A percentile compares a stretch with the other conserved stretches of the same genome.
Evolutionary conservation across 1,140 invertebrate species (phyloP).

Genomic region (Dendroctonus ponderosae): DNA sequence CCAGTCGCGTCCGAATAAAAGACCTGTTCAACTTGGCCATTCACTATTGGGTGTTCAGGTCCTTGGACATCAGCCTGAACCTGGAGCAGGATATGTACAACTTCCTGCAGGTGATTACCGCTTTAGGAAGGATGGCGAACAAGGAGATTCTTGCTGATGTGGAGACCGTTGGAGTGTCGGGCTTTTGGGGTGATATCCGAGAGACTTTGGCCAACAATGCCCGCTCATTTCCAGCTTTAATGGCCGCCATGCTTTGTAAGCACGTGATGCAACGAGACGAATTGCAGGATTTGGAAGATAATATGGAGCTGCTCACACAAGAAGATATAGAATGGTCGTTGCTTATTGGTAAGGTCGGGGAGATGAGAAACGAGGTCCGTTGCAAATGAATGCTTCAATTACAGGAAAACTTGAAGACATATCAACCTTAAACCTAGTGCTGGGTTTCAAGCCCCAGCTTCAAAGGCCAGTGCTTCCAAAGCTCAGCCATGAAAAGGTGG

Average conservation of each 20-base stretch:
- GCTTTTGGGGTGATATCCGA: slow-evolving; percentile 75
- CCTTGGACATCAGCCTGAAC: slow-evolving; percentile 53
- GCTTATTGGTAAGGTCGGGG: slow-evolving; percentile 60
- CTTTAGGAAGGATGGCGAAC: slow-evolving; percentile 51
- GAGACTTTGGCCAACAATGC: slow-evolving; percentile 66
- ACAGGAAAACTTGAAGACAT: slow-evolving; percentile 87
- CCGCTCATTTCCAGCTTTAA: slow-evolving; percentile 69
- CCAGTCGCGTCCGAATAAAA: slow-evolving; percentile 57
- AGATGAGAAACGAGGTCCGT: no score
- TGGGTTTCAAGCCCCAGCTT: slow-evolving; percentile 58
- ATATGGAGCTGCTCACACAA: slow-evolving; percentile 78
- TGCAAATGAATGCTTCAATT: not conserved
- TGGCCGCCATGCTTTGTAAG: slow-evolving; percentile 74
- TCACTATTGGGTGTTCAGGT: slow-evolving; percentile 63
- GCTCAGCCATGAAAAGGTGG: slow-evolving; percentile 59
- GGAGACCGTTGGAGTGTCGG: slow-evolving; percentile 66
- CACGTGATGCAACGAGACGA: slow-evolving; percentile 62
- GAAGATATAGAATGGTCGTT: slow-evolving; percentile 84
- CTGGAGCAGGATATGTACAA: slow-evolving; percentile 54
- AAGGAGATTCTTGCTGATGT: slow-evolving; percentile 48
- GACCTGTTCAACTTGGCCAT: slow-evolving; percentile 66
- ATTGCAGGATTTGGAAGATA: slow-evolving; percentile 52
- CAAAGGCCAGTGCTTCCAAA: slow-evolving; percentile 52
- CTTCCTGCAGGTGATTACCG: slow-evolving; percentile 52
- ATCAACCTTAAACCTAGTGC: slow-evolving; percentile 69